A percentile compares a stretch with the other conserved stretches of the same genome.
Evolutionary conservation across 2,797 vertebrate genomes (phyloP).

Genomic region (Loriculus beryllinus): DNA sequence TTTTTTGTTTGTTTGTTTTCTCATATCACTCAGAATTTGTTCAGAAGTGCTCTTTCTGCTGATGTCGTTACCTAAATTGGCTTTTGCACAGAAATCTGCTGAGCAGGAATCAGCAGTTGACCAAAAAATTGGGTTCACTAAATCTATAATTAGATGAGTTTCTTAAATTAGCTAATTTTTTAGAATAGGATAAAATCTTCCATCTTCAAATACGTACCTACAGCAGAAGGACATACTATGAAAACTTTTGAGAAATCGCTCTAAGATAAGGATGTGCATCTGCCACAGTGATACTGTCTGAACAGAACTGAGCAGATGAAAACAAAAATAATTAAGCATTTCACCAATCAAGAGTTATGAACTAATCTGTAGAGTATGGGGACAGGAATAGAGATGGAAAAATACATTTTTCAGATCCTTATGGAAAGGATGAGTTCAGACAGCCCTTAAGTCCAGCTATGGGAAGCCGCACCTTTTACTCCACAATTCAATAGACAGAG

Average conservation of each 20-base stretch:
- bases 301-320: background rate
- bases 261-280: background rate
- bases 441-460: background rate
- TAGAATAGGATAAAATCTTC: background rate
- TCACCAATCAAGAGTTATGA: background rate
- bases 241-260: background rate
- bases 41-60: background rate
- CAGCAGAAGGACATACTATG: background rate
- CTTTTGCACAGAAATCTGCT: background rate
- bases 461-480: background rate
- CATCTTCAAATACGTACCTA: rapidly evolving
- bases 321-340: background rate
- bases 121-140: background rate
- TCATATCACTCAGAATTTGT: rapidly evolving
- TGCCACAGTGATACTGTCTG: background rate
- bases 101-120: background rate
- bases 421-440: background rate
- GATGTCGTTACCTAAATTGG: background rate
- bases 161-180: background rate
- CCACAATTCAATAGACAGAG: background rate
- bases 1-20: background rate
- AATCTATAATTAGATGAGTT: background rate
- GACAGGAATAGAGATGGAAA: background rate
- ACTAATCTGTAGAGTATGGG: background rate
- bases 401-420: background rate